A percentile compares a stretch with the other conserved stretches of the same genome.
Conservation (phyloP, 1,140 invertebrate species). For the Centruroides vittatus region DNA sequence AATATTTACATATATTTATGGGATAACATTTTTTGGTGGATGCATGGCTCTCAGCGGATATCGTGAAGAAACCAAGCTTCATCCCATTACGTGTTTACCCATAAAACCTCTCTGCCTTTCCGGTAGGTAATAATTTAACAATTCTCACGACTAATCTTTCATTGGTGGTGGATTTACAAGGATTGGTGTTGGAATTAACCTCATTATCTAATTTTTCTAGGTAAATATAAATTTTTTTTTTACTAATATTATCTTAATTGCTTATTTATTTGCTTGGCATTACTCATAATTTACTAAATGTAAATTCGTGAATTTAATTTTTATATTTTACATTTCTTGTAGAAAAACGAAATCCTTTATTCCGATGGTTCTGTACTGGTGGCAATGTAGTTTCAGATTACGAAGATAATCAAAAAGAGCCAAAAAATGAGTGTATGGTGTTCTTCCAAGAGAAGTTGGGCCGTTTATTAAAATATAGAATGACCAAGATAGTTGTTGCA, state of each 20-base stretch:
- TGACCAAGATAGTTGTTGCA: constrained; percentile 59
- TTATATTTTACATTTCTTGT: constrained; percentile 20
- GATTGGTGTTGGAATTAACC: too few species aligned
- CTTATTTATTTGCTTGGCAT: too few species aligned
- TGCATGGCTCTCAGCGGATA: constrained; percentile 80
- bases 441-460: constrained; percentile 75
- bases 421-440: constrained; percentile 68
- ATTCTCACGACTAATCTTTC: too few species aligned
- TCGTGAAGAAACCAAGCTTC: constrained; percentile 64
- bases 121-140: constrained; percentile 28
- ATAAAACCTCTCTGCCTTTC: constrained; percentile 35
- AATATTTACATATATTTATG: constrained; percentile 82
- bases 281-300: too few species aligned
- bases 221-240: too few species aligned
- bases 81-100: constrained; percentile 51
- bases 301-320: background rate
- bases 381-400: constrained; percentile 29
- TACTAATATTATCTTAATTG: too few species aligned
- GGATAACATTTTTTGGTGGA: constrained; percentile 83
- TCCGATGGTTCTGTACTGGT: constrained; percentile 61
- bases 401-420: constrained; percentile 54
- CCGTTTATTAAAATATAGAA: constrained; percentile 53
- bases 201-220: too few species aligned
- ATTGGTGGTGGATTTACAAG: too few species aligned
- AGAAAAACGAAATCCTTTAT: constrained; percentile 59